phyloP scores from a whole-genome alignment of 2,797 vertebrate species.

The Ispidina lecontei region DNA sequence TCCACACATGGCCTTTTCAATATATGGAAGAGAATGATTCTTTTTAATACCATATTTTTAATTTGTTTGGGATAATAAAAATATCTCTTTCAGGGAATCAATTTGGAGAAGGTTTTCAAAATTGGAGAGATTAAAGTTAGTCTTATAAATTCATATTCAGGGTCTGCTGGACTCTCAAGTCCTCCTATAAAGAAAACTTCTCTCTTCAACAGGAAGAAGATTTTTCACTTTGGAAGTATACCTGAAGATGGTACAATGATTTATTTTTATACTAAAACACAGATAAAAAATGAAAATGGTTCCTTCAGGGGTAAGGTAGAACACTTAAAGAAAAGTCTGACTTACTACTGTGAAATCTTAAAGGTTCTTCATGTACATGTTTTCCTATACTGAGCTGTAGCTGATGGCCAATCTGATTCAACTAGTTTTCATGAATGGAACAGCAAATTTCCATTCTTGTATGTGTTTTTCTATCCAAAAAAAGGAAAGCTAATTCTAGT shows the following conservation, averaged over 20 bases:
- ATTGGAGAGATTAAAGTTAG: not conserved
- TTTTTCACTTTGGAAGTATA: not conserved
- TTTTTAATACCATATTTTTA: not conserved
- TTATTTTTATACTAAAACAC: not conserved
- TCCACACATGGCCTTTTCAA: not conserved
- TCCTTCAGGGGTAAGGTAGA: not conserved
- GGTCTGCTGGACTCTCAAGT: not conserved
- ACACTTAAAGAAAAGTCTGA: not conserved
- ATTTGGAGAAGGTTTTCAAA: not conserved
- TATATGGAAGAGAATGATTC: not conserved
- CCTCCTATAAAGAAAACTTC: not conserved
- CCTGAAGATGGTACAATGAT: not conserved
- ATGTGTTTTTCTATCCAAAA: not conserved
- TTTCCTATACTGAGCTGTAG: not conserved
- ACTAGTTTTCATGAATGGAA: fast-evolving
- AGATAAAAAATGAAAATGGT: not conserved
- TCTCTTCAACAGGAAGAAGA: not conserved
- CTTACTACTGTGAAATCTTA: not conserved
- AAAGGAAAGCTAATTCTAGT: not conserved
- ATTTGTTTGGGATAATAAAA: not conserved
- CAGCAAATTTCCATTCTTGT: not conserved
- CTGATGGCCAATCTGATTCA: not conserved
- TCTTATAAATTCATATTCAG: not conserved
- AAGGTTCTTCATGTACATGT: not conserved
- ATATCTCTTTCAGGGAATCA: not conserved